Evolutionary conservation across 1,140 invertebrate species (phyloP).

Genomic region (Pachypeltis micranthus): DNA sequence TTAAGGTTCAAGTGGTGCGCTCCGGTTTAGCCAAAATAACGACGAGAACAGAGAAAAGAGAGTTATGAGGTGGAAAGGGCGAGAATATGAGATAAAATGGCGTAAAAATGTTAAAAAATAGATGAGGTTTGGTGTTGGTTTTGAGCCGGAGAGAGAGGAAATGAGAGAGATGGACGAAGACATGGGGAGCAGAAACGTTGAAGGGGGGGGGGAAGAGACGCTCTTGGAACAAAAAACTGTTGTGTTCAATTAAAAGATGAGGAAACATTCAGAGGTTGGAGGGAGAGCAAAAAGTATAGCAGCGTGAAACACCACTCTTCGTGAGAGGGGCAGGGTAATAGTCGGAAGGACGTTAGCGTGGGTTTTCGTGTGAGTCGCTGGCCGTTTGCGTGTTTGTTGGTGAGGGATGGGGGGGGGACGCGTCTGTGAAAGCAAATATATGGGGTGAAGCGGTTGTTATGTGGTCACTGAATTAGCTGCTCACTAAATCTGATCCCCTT

Average conservation of each 20-base stretch:
- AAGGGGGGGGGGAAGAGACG: not conserved
- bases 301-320: too few species aligned
- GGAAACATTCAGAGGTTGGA: not conserved
- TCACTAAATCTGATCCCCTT: conserved; percentile 1
- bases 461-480: conserved; percentile 6
- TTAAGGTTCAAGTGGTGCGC: too few species aligned
- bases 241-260: not conserved
- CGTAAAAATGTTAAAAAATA: too few species aligned
- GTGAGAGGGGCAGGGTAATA: too few species aligned
- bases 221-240: not conserved
- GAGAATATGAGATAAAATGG: too few species aligned
- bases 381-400: not conserved
- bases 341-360: not conserved
- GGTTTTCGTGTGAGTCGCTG: not conserved
- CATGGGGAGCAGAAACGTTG: not conserved
- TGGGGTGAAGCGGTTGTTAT: conserved; percentile 1
- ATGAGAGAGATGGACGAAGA: not conserved
- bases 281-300: too few species aligned
- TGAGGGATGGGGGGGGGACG: not conserved
- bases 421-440: conserved; percentile 1
- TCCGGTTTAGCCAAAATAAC: too few species aligned
- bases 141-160: not conserved
- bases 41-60: too few species aligned
- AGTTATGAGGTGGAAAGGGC: too few species aligned
- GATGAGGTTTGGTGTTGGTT: too few species aligned